A percentile compares a stretch with the other conserved stretches of the same genome.
Evolutionary conservation across 2,888 invertebrate genomes (phyloP).

Genomic region (Chouioia cunea): DNA sequence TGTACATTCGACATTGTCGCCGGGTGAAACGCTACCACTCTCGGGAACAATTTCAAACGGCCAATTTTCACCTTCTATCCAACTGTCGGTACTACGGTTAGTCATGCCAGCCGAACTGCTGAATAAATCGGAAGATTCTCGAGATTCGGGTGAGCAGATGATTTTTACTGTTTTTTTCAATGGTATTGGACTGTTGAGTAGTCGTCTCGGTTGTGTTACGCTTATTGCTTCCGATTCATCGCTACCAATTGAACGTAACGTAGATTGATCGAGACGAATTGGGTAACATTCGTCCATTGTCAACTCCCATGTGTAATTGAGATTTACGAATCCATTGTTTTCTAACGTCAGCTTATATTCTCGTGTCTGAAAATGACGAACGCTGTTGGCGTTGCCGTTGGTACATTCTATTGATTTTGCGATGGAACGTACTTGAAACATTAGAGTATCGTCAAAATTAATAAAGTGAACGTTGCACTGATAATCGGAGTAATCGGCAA

Average conservation of each 20-base stretch:
- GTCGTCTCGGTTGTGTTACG: too few species aligned
- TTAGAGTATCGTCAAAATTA: conserved; percentile 71
- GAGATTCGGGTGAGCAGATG: not conserved
- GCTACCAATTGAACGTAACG: not conserved
- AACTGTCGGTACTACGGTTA: conserved; percentile 56
- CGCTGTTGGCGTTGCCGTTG: not conserved
- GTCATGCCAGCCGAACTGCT: conserved; percentile 55
- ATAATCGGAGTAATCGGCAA: conserved; percentile 72
- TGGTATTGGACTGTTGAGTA: too few species aligned
- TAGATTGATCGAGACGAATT: conserved; percentile 44
- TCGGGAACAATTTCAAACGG: conserved; percentile 72
- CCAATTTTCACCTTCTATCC: conserved; percentile 59
- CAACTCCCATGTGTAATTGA: conserved; percentile 56
- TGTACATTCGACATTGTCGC: conserved; percentile 66
- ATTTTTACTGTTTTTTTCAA: not conserved
- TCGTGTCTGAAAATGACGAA: conserved; percentile 50
- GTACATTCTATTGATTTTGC: not conserved
- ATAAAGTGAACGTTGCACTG: conserved; percentile 68
- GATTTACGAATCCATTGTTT: conserved; percentile 56
- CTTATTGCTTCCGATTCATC: not conserved
- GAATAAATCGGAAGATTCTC: conserved; percentile 52
- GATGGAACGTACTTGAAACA: conserved; percentile 68
- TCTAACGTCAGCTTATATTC: conserved; percentile 52
- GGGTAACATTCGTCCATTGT: conserved; percentile 58
- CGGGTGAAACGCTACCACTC: conserved; percentile 69